Base-by-base conservation (phyloP, 2,113 vertebrate species). In the Oplegnathus fasciatus region DNA sequence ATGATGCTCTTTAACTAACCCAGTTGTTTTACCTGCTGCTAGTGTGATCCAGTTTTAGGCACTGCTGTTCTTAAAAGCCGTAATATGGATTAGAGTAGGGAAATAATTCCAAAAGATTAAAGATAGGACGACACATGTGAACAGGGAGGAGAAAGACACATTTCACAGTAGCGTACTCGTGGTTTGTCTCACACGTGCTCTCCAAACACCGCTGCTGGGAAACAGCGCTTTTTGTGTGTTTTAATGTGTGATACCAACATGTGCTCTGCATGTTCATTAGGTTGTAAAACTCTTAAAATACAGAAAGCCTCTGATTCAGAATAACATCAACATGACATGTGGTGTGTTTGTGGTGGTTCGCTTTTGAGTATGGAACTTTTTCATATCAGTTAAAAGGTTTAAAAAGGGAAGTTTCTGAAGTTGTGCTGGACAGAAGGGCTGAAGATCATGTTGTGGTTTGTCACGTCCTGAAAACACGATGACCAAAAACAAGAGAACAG, bases 21-120 rank as follows among this genome's bases (percentile, higher is more conserved):
- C 62, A 30, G 75, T 73, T 78, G 80, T 86, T 94, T 71, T 85
- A 91, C 88, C 88, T 95, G 93, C 94, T 95, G 94, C 92, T 95
- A 88, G 85, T 86, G 86, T 94, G 92, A 90, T 84, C 87, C 89
- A 87, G 64, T 90, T 93, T 86, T 85, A 82, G 75, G 20, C 91
- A 89, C 91, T 91, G 87, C 91, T 95, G 88, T 80, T 89, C 69
- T 80, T 75, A 55, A 72, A n/a, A 80, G 73, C 48, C 14, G 55
- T 62, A 9, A 48, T 73, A 37, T 9, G 54, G 57, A 67, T 76
- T 78, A 62, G 80, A 57, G 70, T 81, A 78, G 48, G 69, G 44
- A 58, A 60, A 26, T 65, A 2, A 15, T 40, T 17, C 9, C 5
- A 22, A 7, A 75, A 57, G 24, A 44, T 65, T 61, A 9, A 6